phyloP scores from a whole-genome alignment of 30 jellyfish, hydroid and myxozoan genomes.

The Aurelia sp. region DNA sequence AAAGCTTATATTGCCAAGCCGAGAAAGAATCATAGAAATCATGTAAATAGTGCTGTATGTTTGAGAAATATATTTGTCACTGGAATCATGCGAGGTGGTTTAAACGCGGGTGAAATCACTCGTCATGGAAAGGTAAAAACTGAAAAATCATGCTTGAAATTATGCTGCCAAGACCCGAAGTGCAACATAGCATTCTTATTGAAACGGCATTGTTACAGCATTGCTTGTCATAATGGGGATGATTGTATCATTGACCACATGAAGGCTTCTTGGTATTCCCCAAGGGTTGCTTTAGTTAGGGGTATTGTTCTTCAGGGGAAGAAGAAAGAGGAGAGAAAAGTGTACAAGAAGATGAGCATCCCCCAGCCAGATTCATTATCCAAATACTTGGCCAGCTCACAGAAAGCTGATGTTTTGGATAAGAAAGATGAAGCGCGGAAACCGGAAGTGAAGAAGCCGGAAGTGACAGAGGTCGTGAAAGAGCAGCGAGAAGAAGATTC shows the following conservation, averaged over 20 bases:
- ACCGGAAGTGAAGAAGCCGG: background rate
- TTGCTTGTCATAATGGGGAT: conserved; percentile 59
- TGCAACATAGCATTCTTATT: conserved; percentile 86
- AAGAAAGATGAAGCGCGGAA: background rate
- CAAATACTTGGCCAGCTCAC: background rate
- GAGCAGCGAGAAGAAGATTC: background rate
- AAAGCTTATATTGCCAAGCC: background rate
- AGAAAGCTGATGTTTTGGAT: background rate
- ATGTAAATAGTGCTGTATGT: conserved; percentile 15
- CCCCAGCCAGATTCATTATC: conserved; percentile 41
- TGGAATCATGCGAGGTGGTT: conserved; percentile 79
- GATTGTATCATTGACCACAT: conserved; percentile 64
- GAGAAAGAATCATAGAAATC: background rate
- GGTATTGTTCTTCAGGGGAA: conserved; percentile 19
- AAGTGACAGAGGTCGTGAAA: background rate
- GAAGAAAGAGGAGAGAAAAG: background rate
- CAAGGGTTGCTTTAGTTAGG: conserved; percentile 78
- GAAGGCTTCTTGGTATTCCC: conserved; percentile 64
- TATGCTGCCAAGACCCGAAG: conserved; percentile 71
- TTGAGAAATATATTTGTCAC: conserved; percentile 31
- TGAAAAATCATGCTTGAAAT: conserved; percentile 67
- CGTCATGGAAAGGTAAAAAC: conserved; percentile 63
- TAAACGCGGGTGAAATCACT: conserved; percentile 74
- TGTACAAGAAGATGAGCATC: conserved; percentile 50
- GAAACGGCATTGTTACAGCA: conserved; percentile 79